Conservation (phyloP, 2,113 vertebrate genomes). For the Ceyx margarethae region DNA sequence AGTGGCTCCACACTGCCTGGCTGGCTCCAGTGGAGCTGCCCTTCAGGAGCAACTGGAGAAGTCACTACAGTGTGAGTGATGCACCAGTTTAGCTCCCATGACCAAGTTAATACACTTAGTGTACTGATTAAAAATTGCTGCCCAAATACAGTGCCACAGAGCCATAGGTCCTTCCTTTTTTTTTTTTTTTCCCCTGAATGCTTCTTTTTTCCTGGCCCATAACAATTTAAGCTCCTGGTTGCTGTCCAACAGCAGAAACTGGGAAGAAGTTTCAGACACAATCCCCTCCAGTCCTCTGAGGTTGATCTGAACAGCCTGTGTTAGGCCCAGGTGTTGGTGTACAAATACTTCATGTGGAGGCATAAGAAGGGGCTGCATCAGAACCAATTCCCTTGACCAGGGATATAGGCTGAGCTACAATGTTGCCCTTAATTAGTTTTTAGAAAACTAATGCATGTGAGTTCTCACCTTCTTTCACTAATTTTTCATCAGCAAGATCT, state of each 20-base stretch:
- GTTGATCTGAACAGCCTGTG: fast-evolving
- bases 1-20: not conserved
- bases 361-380: not conserved
- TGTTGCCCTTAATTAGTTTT: not conserved
- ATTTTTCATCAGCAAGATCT: not conserved
- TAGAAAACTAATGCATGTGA: not conserved
- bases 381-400: not conserved
- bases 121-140: not conserved
- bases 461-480: not conserved
- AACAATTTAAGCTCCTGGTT: not conserved
- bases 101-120: not conserved
- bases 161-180: not conserved
- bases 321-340: not conserved
- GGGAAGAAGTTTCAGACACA: not conserved
- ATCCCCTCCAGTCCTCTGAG: not conserved
- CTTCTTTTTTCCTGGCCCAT: not conserved
- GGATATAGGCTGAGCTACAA: not conserved
- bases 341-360: not conserved
- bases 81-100: not conserved
- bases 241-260: not conserved
- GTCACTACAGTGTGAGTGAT: not conserved
- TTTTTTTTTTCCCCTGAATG: not conserved
- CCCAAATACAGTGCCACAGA: not conserved
- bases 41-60: not conserved
- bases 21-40: not conserved